These are phyloP conservation scores for Chaetodon trifasciatus DNA, from an alignment of 2,797 vertebrate species.

Conservation along the genomic window DNA sequence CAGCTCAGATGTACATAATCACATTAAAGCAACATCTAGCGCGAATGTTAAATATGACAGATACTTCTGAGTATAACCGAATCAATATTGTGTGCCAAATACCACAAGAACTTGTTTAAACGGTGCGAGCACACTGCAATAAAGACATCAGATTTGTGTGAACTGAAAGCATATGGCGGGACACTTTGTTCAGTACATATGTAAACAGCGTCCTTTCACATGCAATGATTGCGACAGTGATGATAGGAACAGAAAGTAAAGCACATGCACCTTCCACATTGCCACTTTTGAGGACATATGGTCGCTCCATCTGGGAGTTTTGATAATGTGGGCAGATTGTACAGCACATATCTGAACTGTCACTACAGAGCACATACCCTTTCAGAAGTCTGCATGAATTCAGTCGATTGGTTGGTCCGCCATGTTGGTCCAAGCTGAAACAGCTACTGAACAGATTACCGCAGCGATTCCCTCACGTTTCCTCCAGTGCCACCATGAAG, in stretches of 20 bases:
- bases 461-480: neutral
- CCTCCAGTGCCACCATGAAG: neutral
- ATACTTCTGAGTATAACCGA: neutral
- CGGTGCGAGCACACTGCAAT: neutral
- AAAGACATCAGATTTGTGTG: neutral
- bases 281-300: conserved; percentile 42
- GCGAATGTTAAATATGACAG: conserved; percentile 23
- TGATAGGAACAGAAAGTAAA: conserved; percentile 6
- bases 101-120: neutral
- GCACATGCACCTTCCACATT: conserved; percentile 28
- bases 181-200: conserved; percentile 5
- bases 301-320: conserved; percentile 35
- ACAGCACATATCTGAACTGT: conserved; percentile 3
- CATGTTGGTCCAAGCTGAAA: neutral
- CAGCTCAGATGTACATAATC: conserved; percentile 19
- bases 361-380: neutral
- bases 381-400: neutral
- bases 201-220: conserved; percentile 1
- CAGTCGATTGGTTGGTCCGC: neutral
- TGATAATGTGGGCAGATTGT: conserved; percentile 20
- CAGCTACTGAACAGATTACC: neutral
- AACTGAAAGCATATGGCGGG: neutral
- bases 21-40: conserved; percentile 15
- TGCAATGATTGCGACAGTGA: neutral
- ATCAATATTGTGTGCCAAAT: neutral